These are phyloP conservation scores for Opisthocomus hoazin DNA, from an alignment of 2,113 vertebrate genomes.

Conservation along the genomic window DNA sequence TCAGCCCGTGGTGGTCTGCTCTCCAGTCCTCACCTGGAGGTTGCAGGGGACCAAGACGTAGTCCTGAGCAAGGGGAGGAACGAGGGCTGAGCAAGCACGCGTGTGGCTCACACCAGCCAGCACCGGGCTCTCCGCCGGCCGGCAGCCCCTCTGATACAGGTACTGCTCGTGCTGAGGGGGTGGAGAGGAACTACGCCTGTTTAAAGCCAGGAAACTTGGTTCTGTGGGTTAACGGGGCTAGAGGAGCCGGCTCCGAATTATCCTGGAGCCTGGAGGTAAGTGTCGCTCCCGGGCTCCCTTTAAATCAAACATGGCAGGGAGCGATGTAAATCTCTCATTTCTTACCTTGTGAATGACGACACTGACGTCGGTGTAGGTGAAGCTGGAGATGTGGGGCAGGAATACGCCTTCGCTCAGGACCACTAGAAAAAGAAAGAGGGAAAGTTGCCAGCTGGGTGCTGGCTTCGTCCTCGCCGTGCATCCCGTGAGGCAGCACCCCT, in stretches of 20 bases:
- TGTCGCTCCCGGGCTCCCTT: not conserved
- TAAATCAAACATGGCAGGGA: not conserved
- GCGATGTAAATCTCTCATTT: not conserved
- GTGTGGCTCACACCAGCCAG: not conserved
- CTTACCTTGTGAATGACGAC: slow-evolving; percentile 24
- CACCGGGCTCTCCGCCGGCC: not conserved
- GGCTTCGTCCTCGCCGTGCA: fast-evolving
- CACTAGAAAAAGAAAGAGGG: not conserved
- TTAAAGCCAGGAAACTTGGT: not conserved
- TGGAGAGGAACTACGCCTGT: fast-evolving
- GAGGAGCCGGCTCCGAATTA: not conserved
- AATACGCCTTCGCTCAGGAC: not conserved
- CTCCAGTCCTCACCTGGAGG: not conserved
- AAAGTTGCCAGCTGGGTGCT: not conserved
- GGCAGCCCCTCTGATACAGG: fast-evolving
- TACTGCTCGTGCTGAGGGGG: fast-evolving
- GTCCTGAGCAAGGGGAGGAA: not conserved
- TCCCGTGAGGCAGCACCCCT: fast-evolving
- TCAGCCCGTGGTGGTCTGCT: not conserved
- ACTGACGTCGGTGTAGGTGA: not conserved
- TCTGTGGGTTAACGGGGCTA: not conserved
- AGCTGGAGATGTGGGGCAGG: slow-evolving; percentile 3
- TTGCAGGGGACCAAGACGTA: slow-evolving; percentile 42
- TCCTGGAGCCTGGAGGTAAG: not conserved
- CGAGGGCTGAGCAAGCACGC: not conserved